Conservation (phyloP, 1,140 invertebrate genomes). For the Trichoplusia ni region DNA sequence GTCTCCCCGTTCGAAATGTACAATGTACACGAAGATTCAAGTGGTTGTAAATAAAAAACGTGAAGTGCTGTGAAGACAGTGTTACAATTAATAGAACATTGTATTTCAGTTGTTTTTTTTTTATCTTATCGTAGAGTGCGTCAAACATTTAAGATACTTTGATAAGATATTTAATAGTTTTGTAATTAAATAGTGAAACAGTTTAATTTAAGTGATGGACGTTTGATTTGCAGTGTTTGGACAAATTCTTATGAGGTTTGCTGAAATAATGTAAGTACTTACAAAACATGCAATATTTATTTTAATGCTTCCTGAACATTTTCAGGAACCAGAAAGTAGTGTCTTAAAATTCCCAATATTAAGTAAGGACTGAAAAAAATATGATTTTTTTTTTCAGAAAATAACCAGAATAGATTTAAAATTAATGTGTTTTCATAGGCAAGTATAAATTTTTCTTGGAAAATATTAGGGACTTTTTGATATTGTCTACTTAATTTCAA, state of each 20-base stretch:
- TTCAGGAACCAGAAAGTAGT: too few relatives aligned
- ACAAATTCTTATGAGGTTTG: not conserved
- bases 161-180: slow-evolving; percentile 5
- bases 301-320: not conserved
- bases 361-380: not conserved
- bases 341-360: too few relatives aligned
- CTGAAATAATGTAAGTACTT: slow-evolving; percentile 22
- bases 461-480: too few relatives aligned
- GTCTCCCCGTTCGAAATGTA: not conserved
- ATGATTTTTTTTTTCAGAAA: not conserved
- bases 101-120: not conserved
- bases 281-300: not conserved
- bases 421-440: too few relatives aligned
- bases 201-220: slow-evolving; percentile 4
- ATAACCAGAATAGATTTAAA: not conserved
- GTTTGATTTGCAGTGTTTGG: slow-evolving; percentile 3
- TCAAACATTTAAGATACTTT: slow-evolving; percentile 8
- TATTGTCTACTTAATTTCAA: too few relatives aligned
- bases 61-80: slow-evolving; percentile 28
- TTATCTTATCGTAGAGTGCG: slow-evolving; percentile 17
- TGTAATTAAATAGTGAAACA: slow-evolving; percentile 1
- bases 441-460: too few relatives aligned
- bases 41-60: slow-evolving; percentile 16
- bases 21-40: slow-evolving; percentile 12
- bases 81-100: slow-evolving; percentile 4